Percentiles rank a stretch among this genome's conserved stretches.
Conservation (phyloP, 2,888 invertebrate species). For the Erebia palarica region DNA sequence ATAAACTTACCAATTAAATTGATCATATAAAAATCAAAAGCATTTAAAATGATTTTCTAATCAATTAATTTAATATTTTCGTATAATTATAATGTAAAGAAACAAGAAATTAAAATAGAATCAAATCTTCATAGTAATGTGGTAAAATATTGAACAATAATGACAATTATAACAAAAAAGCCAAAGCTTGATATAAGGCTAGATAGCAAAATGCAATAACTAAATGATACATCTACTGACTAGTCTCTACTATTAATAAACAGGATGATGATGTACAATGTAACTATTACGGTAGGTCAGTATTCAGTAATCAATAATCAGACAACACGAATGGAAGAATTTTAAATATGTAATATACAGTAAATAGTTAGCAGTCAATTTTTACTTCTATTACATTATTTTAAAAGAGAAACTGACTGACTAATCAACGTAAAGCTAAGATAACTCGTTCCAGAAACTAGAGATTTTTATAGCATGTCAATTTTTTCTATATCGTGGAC, state of each 20-base stretch:
- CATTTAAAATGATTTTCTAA: too few species aligned
- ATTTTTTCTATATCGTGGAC: too few species aligned
- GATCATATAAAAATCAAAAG: too few species aligned
- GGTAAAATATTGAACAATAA: not conserved
- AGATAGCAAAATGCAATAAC: not conserved
- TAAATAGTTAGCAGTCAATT: not conserved
- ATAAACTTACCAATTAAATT: too few species aligned
- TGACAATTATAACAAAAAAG: not conserved
- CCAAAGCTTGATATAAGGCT: not conserved
- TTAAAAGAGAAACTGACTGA: not conserved
- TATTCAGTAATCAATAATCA: not conserved
- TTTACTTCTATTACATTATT: not conserved
- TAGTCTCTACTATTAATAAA: conserved; percentile 1
- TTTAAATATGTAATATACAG: not conserved
- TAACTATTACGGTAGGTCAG: conserved; percentile 1
- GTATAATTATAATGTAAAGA: not conserved
- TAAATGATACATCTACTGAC: not conserved
- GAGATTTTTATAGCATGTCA: too few species aligned
- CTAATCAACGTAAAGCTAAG: too few species aligned
- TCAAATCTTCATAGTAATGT: not conserved
- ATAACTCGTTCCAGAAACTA: too few species aligned
- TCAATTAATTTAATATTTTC: too few species aligned
- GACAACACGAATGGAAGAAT: not conserved
- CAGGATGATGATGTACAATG: conserved; percentile 3
- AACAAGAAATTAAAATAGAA: not conserved